Conservation (phyloP, 1,140 invertebrate genomes). For the Trachymyrmex septentrionalis region DNA sequence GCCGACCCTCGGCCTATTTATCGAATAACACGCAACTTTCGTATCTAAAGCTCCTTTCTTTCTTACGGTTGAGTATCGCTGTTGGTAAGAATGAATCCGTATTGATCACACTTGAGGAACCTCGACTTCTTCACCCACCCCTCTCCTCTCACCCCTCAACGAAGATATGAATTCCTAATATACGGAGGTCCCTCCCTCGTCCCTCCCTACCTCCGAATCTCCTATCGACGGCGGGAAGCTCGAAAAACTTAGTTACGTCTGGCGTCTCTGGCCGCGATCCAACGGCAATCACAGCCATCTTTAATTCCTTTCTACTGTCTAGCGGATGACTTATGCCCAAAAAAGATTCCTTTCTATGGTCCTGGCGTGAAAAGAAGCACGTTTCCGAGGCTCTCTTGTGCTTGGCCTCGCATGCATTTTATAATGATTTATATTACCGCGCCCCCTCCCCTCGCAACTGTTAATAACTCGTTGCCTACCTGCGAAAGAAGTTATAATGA, state of each 20-base stretch:
- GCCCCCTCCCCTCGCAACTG: not conserved
- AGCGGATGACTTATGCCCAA: conserved; percentile 77
- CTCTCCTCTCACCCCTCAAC: conserved; percentile 29
- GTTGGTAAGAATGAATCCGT: conserved; percentile 79
- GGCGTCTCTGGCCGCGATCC: conserved; percentile 78
- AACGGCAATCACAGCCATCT: conserved; percentile 81
- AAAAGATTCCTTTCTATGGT: conserved; percentile 70
- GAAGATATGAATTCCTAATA: conserved; percentile 84
- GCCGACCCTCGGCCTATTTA: not conserved
- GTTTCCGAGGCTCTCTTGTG: not conserved
- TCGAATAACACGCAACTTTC: conserved; percentile 32
- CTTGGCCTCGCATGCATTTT: conserved; percentile 7
- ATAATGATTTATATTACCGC: conserved; percentile 16
- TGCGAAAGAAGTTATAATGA: not conserved
- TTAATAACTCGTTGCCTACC: conserved; percentile 23
- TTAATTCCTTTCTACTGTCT: conserved; percentile 82
- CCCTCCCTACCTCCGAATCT: conserved; percentile 47
- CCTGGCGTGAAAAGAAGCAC: conserved; percentile 54
- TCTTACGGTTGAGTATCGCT: conserved; percentile 78
- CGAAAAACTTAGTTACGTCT: conserved; percentile 79
- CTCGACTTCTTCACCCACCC: conserved; percentile 62
- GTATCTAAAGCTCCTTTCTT: conserved; percentile 3
- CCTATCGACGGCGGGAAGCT: conserved; percentile 70
- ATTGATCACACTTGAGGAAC: conserved; percentile 82
- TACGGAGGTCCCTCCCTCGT: conserved; percentile 11